Base-by-base conservation (phyloP, 2,888 invertebrate species). In the Thalpophila matura region DNA sequence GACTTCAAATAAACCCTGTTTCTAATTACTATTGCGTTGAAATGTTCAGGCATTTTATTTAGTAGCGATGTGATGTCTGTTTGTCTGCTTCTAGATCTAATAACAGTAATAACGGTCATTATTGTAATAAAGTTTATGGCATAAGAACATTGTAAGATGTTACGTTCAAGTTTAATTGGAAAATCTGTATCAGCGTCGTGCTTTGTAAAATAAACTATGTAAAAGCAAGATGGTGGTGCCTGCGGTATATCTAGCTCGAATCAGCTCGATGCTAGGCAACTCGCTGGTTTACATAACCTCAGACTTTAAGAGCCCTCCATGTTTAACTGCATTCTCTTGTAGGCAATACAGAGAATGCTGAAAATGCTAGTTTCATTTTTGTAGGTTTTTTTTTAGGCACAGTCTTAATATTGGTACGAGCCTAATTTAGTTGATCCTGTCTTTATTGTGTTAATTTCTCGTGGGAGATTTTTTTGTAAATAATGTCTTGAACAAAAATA, bases 1-100 rank as follows among this genome's bases (percentile, higher is more conserved):
- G 77, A 59, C 56, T 58, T 68, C 64, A 55, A 61, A 61, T 77
- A 70, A 65, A 67, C 64, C 55, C 50, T 43, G 43, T 43, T 63
- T 74, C 62, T 79, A 78, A 79, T 78, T 79, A 61, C 57, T 42
- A 56, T 53, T 53, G 37, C 61, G 57, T 57, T 50, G 46, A 56
- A 72, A 79, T 60, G 55, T 68, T 46, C 43, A 26, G 50, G 40
- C 47, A 66, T 78, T 74, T 71, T 74, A 47, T 64, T 71, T 45
- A 42, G 58, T 42, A 45, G 43, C 47, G 43, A 38, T 26, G 47
- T 45, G 45, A 66, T 49, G 59, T n/a, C n/a, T n/a, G 73, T 73
- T 66, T 38, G 73, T 65, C 68, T 73, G 57, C 40, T 38, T 31
- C 51, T 64, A 27, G 24, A 38, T 62, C 71, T 38, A 67, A 38